These are phyloP conservation scores for Pemphredon lugubris DNA, from an alignment of 2,888 invertebrate species.

Conservation along the genomic window DNA sequence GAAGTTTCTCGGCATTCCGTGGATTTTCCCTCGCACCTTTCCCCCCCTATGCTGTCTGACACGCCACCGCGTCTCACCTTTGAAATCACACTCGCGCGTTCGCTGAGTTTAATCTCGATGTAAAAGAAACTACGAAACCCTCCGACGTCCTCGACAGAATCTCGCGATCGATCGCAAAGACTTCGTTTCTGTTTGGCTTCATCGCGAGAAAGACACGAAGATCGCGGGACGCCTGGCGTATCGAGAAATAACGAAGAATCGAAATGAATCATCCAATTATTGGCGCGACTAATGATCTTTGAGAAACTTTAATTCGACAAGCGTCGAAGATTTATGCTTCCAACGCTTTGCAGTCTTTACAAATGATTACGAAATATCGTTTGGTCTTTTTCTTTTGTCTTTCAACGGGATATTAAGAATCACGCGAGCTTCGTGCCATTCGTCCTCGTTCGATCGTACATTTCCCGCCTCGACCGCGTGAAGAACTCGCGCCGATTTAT, in stretches of 20 bases:
- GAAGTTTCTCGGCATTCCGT: slow-evolving; percentile 59
- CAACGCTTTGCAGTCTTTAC: neutral
- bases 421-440: slow-evolving; percentile 39
- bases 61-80: neutral
- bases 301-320: neutral
- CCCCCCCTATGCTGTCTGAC: neutral
- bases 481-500: slow-evolving; percentile 42
- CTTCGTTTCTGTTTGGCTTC: slow-evolving; percentile 50
- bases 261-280: neutral
- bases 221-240: slow-evolving; percentile 40
- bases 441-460: neutral
- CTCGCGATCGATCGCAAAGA: slow-evolving; percentile 55
- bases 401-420: neutral
- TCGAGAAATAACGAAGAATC: slow-evolving; percentile 4
- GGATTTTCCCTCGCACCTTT: slow-evolving; percentile 2
- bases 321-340: neutral
- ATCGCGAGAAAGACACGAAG: slow-evolving; percentile 51
- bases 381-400: neutral
- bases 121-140: slow-evolving; percentile 61
- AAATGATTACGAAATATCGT: neutral
- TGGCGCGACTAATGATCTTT: neutral
- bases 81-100: slow-evolving; percentile 33
- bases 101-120: slow-evolving; percentile 47
- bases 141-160: slow-evolving; percentile 56
- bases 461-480: slow-evolving; percentile 26